Evolutionary conservation across 2,113 vertebrate species (phyloP), one percentile per base, ranked within the genome.

Genomic region (Gopherus evgoodei): DNA sequence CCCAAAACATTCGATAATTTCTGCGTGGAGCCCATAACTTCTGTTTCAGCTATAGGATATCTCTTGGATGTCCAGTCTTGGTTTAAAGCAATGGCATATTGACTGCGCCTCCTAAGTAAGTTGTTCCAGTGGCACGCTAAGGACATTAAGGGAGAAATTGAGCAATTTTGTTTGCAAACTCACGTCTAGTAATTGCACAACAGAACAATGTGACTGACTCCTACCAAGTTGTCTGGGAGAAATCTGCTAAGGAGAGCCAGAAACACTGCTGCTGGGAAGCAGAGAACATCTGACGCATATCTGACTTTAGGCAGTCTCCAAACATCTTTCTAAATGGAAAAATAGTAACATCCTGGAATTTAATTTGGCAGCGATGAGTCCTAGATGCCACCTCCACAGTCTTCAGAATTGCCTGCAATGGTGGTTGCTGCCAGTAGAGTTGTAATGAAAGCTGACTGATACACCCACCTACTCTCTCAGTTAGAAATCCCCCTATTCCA

Each of bases 311-410:
- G 83, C 69, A 87, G 69, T 56, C 85, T 11, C n/a, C 38, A 12
- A 47, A 87, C 80, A 90, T 86, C 79, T 86, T 88, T 86, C 90
- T 89, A 59, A 59, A 11, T 75, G 56, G 62, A 93, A 91, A 87
- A 53, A 93, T 72, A 90, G 69, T 75, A 89, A 87, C 31, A 87
- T 89, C 84, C 89, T 95, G 94, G 84, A 93, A 93, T 90, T 91
- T 90, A 93, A 76, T 79, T 89, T 79, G 90, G 42, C 84, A 88
- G 47, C 52, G 42, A 69, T 90, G 78, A 81, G 62, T 86, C 83
- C 57, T 93, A n/a, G 75, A 85, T 79, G 83, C 24, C 19, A 87
- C n/a, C 57, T 93, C 44, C 38, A 44, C 89, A 19, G 62, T 29
- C 83, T 82, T 12, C 35, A 87, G 86, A 83, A 42, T 88, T 86